Conservation (phyloP, 2,888 invertebrate genomes). For the Megamerina dolium region DNA sequence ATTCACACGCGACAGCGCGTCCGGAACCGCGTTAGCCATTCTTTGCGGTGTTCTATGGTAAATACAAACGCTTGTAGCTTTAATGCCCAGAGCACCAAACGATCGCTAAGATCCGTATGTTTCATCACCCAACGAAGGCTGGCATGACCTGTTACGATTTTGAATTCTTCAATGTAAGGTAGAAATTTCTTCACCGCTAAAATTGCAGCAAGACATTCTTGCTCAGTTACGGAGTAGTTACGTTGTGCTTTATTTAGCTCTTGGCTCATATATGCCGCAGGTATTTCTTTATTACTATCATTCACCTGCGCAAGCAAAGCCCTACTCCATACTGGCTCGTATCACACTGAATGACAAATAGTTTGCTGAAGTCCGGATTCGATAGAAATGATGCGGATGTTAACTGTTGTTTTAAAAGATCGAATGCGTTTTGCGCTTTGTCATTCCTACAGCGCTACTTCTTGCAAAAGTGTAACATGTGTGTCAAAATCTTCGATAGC, state of each 20-base stretch:
- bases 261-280: constrained; percentile 14
- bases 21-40: constrained; percentile 11
- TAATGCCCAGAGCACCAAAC: constrained; percentile 25
- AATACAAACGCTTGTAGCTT: constrained; percentile 9
- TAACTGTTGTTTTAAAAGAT: constrained; percentile 9
- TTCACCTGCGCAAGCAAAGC: constrained; percentile 14
- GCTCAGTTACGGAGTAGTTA: constrained; percentile 17
- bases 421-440: constrained; percentile 6
- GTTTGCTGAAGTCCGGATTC: constrained; percentile 15
- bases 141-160: constrained; percentile 26
- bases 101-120: constrained; percentile 27
- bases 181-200: constrained; percentile 15
- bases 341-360: constrained; percentile 19
- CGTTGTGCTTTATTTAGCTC: constrained; percentile 15
- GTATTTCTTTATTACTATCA: constrained; percentile 10
- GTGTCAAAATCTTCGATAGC: too few relatives aligned
- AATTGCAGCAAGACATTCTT: constrained; percentile 20
- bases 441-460: too few relatives aligned
- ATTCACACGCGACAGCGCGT: constrained; percentile 10
- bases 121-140: constrained; percentile 28
- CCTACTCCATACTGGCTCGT: constrained; percentile 15
- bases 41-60: constrained; percentile 10
- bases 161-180: constrained; percentile 13
- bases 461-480: too few relatives aligned
- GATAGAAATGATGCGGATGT: constrained; percentile 14